phyloP scores from a whole-genome alignment of 2,888 invertebrate genomes.

The Smittia sp. region DNA sequence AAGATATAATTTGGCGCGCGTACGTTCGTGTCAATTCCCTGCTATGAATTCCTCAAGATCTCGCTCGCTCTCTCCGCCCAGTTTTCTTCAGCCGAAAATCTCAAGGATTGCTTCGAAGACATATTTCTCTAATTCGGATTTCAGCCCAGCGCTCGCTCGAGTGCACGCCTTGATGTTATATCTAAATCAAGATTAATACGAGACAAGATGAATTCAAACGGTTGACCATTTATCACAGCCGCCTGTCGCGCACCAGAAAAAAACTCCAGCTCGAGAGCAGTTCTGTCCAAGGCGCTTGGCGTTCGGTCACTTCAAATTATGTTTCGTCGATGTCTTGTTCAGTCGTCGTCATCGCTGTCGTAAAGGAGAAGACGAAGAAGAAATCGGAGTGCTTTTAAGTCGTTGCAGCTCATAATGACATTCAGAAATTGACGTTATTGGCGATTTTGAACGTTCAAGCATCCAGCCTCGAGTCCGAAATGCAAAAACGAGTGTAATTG shows the following conservation, averaged over 20 bases:
- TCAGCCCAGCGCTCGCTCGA: background rate
- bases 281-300: too few relatives aligned
- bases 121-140: slow-evolving; percentile 25
- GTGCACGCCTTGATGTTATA: background rate
- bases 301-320: too few relatives aligned
- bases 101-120: background rate
- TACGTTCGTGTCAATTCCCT: slow-evolving; percentile 28
- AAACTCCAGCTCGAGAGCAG: background rate
- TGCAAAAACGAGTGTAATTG: slow-evolving; percentile 2
- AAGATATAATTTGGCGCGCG: slow-evolving; percentile 41
- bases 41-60: slow-evolving; percentile 29
- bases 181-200: slow-evolving; percentile 35
- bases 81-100: background rate
- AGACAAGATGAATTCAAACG: slow-evolving; percentile 29
- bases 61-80: background rate
- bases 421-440: slow-evolving; percentile 1
- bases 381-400: background rate
- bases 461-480: background rate
- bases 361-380: too few relatives aligned
- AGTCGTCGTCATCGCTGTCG: too few relatives aligned
- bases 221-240: slow-evolving; percentile 26
- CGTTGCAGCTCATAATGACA: slow-evolving; percentile 2
- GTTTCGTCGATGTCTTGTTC: too few relatives aligned
- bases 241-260: background rate
- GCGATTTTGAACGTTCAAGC: background rate